A percentile compares a stretch with the other conserved stretches of the same genome.
phyloP scores from a whole-genome alignment of 1,140 invertebrate genomes.

The Drosophila obscura region DNA sequence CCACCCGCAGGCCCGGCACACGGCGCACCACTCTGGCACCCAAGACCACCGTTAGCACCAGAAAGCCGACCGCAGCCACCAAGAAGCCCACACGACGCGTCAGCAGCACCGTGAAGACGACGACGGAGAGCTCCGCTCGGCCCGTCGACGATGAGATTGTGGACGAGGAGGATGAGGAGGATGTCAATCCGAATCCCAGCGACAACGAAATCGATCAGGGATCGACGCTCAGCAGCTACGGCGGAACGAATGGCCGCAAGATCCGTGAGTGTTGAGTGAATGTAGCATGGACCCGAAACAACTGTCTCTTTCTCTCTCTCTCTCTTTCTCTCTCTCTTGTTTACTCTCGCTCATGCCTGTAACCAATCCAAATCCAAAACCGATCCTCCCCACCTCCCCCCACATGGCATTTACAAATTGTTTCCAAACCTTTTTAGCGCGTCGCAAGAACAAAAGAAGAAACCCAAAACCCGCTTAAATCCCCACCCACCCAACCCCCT shows the following conservation, averaged over 20 bases:
- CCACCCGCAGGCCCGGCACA: conserved; percentile 61
- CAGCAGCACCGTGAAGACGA: conserved; percentile 53
- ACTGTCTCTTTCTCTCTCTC: conserved; percentile 72
- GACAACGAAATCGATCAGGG: conserved; percentile 85
- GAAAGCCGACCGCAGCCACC: conserved; percentile 80
- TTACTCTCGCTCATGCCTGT: conserved; percentile 55
- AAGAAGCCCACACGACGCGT: conserved; percentile 83
- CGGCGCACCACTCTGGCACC: conserved; percentile 52
- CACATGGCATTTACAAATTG: conserved; percentile 27
- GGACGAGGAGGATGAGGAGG: conserved; percentile 84
- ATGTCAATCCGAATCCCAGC: conserved; percentile 83
- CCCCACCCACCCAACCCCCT: background rate
- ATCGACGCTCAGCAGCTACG: conserved; percentile 84
- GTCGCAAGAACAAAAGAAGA: conserved; percentile 59
- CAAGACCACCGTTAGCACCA: conserved; percentile 49
- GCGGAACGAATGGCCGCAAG: conserved; percentile 80
- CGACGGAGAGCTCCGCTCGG: conserved; percentile 41
- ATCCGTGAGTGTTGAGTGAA: conserved; percentile 86
- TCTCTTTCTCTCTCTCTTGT: conserved; percentile 68
- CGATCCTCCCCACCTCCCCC: background rate
- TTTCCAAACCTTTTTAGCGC: conserved; percentile 47
- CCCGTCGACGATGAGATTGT: conserved; percentile 66
- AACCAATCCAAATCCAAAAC: conserved; percentile 23
- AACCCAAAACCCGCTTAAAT: conserved; percentile 30
- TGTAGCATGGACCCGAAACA: conserved; percentile 72